Evolutionary conservation across 2,797 vertebrate genomes (phyloP), one percentile per base, ranked within the genome.

Genomic region (Silurus lanzhouensis): DNA sequence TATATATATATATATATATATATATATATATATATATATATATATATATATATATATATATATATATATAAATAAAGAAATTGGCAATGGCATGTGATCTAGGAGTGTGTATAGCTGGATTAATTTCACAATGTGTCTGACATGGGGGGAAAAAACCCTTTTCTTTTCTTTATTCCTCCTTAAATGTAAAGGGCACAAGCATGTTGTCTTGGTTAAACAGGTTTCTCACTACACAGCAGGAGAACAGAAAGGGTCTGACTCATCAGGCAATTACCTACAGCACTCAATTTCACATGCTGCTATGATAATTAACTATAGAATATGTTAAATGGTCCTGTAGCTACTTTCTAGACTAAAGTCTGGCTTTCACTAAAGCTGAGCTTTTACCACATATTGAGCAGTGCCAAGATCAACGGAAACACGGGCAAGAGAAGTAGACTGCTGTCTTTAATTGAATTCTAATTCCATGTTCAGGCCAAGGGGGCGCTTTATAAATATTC

Each of bases 61-160:
- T 46, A 20, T n/a, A 52, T 46, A 38, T 38, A 38, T 38, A 38
- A 2, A 38, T 38, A 38, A 38, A 38, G 31, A 38, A 38, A 38
- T 38, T 38, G 31, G 31, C 31, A 31, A 31, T 79, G 79, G 79
- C 84, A 81, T 52, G 66, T 88, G 87, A 86, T 82, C 46, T 83
- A 75, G 68, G 52, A 44, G 61, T 76, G 63, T 87, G 89, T 84
- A 85, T 85, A 83, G 25, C 71, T 70, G 83, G 83, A 87, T 90
- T 88, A 83, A 88, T 87, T 83, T 89, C 82, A 89, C 82, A 58
- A 61, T 71, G 60, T 52, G 68, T 55, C 80, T 82, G 87, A 87
- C 80, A 80, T 85, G 86, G 87, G 83, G 87, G 4, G n/a, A 78
- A 74, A 63, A 15, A 85, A 60, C 70, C 61, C 60, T 84, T 55